Percentiles rank a stretch among this genome's conserved stretches.
These are phyloP conservation scores for Agrotis ipsilon DNA, from an alignment of 2,888 invertebrate genomes.

Conservation along the genomic window DNA sequence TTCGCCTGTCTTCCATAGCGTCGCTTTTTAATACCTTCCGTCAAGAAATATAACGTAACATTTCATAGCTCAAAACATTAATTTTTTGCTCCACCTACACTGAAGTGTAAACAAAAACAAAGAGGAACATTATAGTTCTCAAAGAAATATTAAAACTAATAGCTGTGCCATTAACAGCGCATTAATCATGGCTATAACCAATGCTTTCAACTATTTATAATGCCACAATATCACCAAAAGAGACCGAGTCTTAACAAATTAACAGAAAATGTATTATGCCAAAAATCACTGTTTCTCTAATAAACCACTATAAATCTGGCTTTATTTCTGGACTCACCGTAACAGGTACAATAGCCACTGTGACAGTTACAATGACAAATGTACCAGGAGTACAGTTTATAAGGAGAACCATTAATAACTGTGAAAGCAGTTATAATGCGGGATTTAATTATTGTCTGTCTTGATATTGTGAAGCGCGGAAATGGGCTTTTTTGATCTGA, in stretches of 20 bases:
- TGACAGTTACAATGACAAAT: conserved; percentile 59
- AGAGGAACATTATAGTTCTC: neutral
- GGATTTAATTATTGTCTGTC: conserved; percentile 47
- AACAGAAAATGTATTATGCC: conserved; percentile 45
- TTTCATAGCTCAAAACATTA: neutral
- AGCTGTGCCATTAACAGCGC: conserved; percentile 27
- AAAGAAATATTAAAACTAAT: conserved; percentile 32
- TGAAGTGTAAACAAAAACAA: neutral
- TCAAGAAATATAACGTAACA: neutral
- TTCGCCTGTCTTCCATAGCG: no score
- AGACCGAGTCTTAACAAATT: conserved; percentile 24
- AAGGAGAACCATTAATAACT: conserved; percentile 52
- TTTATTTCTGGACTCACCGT: conserved; percentile 17
- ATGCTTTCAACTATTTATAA: conserved; percentile 25
- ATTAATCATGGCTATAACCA: conserved; percentile 34
- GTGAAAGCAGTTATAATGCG: conserved; percentile 53
- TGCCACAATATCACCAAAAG: conserved; percentile 6
- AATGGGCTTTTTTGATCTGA: neutral
- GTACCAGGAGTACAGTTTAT: conserved; percentile 37
- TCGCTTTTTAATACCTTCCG: no score
- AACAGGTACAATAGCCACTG: conserved; percentile 40
- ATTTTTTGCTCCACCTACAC: neutral
- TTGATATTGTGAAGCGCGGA: conserved; percentile 36
- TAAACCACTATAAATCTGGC: conserved; percentile 30
- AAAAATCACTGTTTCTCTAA: conserved; percentile 37